Evolutionary conservation across 1,140 invertebrate genomes (phyloP).

Genomic region (Halyomorpha halys): DNA sequence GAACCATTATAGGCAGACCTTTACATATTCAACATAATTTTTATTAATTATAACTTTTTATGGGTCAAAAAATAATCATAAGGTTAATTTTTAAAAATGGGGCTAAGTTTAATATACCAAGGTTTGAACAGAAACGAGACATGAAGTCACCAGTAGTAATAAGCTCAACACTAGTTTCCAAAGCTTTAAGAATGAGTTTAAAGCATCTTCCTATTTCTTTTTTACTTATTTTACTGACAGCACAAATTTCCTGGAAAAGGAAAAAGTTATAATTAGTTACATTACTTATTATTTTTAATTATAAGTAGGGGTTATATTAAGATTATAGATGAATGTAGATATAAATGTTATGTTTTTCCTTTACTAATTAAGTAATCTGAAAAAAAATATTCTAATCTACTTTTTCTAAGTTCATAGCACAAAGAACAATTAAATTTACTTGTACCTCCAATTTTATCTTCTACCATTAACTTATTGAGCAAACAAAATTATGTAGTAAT

Average conservation of each 20-base stretch:
- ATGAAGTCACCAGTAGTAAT: constrained; percentile 99
- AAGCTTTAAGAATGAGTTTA: constrained; percentile 82
- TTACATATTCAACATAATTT: constrained; percentile 29
- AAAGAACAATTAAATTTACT: too few relatives aligned
- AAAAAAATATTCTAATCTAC: too few relatives aligned
- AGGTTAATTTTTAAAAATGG: not conserved
- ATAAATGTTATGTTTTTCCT: too few relatives aligned
- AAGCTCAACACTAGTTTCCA: constrained; percentile 92
- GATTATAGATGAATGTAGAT: too few relatives aligned
- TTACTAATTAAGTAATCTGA: too few relatives aligned
- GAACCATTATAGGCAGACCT: constrained; percentile 78
- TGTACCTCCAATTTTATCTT: too few relatives aligned
- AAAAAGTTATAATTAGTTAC: too few relatives aligned
- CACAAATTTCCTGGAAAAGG: constrained; percentile 82
- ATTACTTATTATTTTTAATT: too few relatives aligned
- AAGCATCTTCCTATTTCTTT: constrained; percentile 98
- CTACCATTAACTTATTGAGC: too few relatives aligned
- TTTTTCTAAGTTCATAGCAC: too few relatives aligned
- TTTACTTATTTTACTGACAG: constrained; percentile 96
- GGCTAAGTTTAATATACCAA: constrained; percentile 39
- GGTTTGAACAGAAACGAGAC: constrained; percentile 80
- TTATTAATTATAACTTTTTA: not conserved
- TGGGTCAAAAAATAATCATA: not conserved
- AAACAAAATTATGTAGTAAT: too few relatives aligned
- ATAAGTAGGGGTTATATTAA: too few relatives aligned